Percentiles rank a stretch among this genome's conserved stretches.
phyloP scores from a whole-genome alignment of 2,888 invertebrate genomes.

The Lordiphosa fenestrarum region DNA sequence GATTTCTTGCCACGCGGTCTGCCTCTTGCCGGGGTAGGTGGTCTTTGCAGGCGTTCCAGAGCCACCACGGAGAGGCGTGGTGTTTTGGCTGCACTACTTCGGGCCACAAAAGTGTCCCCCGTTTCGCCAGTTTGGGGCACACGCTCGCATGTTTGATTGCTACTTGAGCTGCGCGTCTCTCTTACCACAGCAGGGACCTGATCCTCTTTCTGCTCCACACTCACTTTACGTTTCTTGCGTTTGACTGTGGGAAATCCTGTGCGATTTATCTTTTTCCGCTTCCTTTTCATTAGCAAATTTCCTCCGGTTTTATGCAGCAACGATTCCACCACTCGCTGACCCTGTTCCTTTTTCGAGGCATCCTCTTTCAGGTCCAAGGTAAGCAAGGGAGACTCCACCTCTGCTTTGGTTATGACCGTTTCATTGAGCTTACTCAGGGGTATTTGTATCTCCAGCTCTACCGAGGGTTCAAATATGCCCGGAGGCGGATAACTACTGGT shows the following conservation, averaged over 20 bases:
- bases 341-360: constrained; percentile 56
- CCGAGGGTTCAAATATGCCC: constrained; percentile 86
- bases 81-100: constrained; percentile 79
- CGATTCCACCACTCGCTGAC: constrained; percentile 76
- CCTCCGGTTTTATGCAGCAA: constrained; percentile 78
- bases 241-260: constrained; percentile 93
- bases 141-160: constrained; percentile 82
- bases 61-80: constrained; percentile 84
- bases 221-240: constrained; percentile 87
- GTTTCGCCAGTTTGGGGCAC: constrained; percentile 87
- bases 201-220: constrained; percentile 34
- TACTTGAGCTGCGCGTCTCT: constrained; percentile 47
- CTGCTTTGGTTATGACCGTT: constrained; percentile 80
- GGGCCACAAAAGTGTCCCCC: constrained; percentile 84
- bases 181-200: constrained; percentile 28
- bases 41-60: constrained; percentile 83
- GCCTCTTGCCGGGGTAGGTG: constrained; percentile 50
- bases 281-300: constrained; percentile 81
- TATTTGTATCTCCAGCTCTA: constrained; percentile 86
- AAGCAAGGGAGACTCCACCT: constrained; percentile 80
- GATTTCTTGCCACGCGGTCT: constrained; percentile 42
- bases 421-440: constrained; percentile 82
- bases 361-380: constrained; percentile 60
- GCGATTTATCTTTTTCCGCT: constrained; percentile 90
- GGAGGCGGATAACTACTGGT: constrained; percentile 81